phyloP scores from a whole-genome alignment of 2,888 invertebrate species.

The Eustalomyia histrio region DNA sequence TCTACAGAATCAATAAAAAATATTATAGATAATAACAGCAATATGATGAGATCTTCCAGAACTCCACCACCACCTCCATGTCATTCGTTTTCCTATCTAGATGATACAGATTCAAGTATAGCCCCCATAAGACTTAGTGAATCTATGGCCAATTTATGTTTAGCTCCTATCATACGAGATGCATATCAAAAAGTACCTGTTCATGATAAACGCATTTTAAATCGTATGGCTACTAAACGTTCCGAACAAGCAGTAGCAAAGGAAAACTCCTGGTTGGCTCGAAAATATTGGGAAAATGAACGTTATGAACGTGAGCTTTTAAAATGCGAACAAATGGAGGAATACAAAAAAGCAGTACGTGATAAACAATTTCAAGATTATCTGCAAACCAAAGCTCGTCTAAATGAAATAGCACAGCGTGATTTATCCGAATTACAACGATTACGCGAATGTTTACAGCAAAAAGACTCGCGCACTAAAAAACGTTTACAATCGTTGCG shows the following conservation, averaged over 20 bases:
- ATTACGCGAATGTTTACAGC: constrained; percentile 72
- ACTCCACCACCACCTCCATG: constrained; percentile 30
- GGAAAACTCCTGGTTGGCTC: constrained; percentile 78
- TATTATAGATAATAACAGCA: constrained; percentile 65
- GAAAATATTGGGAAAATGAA: constrained; percentile 79
- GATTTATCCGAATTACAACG: constrained; percentile 75
- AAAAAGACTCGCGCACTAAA: constrained; percentile 74
- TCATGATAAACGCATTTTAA: constrained; percentile 78
- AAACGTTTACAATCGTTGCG: constrained; percentile 75
- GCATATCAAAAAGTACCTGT: constrained; percentile 76
- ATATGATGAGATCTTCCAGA: constrained; percentile 46
- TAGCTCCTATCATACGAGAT: constrained; percentile 74
- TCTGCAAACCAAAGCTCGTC: constrained; percentile 74
- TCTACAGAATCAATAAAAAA: constrained; percentile 23
- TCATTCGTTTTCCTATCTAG: constrained; percentile 25
- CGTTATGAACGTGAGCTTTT: constrained; percentile 77
- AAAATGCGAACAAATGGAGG: constrained; percentile 77
- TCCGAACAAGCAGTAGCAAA: constrained; percentile 73
- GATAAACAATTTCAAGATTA: constrained; percentile 78
- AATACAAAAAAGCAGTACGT: constrained; percentile 75
- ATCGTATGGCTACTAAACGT: constrained; percentile 78
- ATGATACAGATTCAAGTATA: constrained; percentile 40
- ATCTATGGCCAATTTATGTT: constrained; percentile 77
- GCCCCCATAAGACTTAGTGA: constrained; percentile 71
- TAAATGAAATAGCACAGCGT: constrained; percentile 75